Evolutionary conservation across 2,113 vertebrate genomes (phyloP).

Genomic region (Rhipidura dahli): DNA sequence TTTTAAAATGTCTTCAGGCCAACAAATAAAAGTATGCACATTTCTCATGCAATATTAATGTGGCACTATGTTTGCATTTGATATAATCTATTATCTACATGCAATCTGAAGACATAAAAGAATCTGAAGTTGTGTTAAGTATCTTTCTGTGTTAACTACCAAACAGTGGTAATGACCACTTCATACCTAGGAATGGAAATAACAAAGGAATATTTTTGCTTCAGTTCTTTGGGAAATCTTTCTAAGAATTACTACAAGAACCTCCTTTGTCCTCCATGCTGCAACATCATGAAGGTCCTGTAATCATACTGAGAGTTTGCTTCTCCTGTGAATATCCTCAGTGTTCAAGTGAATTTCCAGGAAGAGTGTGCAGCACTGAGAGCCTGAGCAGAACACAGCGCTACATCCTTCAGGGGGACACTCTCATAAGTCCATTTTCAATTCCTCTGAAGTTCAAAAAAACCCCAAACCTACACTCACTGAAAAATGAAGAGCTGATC

Average conservation of each 20-base stretch:
- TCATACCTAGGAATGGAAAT: neutral
- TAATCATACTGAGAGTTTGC: neutral
- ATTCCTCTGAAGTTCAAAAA: neutral
- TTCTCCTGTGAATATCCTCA: neutral
- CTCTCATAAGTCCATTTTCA: neutral
- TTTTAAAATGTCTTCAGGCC: neutral
- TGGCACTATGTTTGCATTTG: neutral
- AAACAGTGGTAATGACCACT: neutral
- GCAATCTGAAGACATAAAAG: neutral
- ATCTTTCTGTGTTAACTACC: neutral
- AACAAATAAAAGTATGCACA: neutral
- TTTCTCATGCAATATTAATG: neutral
- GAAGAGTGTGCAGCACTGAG: neutral
- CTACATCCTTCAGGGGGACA: neutral
- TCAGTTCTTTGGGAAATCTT: neutral
- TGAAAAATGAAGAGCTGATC: neutral
- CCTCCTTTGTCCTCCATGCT: neutral
- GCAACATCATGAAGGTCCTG: neutral
- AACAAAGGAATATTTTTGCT: neutral
- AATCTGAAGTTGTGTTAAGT: neutral
- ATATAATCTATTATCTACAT: neutral
- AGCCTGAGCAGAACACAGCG: neutral
- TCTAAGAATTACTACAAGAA: neutral
- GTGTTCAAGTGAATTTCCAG: neutral
- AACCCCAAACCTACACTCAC: neutral